Evolutionary conservation across 23 tunicate species (phyloP).

Genomic region (Halocynthia roretzi): DNA sequence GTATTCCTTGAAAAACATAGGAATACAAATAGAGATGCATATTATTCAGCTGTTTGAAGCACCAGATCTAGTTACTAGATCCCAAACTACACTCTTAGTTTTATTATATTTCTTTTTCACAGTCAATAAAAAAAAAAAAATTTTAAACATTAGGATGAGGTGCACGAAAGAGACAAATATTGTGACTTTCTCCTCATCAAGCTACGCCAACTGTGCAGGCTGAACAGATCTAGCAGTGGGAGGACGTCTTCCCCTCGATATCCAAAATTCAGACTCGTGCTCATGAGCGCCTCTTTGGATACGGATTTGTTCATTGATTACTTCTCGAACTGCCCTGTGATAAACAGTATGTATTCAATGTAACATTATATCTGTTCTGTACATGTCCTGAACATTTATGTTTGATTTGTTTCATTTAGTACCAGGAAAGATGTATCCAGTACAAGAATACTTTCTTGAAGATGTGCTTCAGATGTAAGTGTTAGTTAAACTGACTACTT

Average conservation of each 20-base stretch:
- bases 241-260: slow-evolving; percentile 17
- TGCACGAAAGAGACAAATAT: slow-evolving; percentile 89
- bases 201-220: slow-evolving; percentile 52
- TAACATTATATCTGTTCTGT: neutral
- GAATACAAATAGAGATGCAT: too few species aligned
- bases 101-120: neutral
- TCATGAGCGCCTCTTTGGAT: slow-evolving; percentile 66
- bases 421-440: slow-evolving; percentile 45
- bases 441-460: slow-evolving; percentile 58
- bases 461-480: slow-evolving; percentile 52
- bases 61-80: too few species aligned
- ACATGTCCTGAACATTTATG: neutral
- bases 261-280: slow-evolving; percentile 44
- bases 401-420: slow-evolving; percentile 28
- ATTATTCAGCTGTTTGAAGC: too few species aligned
- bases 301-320: slow-evolving; percentile 51
- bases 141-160: slow-evolving; percentile 70
- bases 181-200: slow-evolving; percentile 93
- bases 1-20: too few species aligned
- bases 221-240: slow-evolving; percentile 4
- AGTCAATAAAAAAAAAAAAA: neutral
- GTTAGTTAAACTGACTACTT: too few species aligned
- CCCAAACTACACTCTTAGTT: too few species aligned
- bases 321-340: slow-evolving; percentile 65
- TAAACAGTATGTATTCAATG: slow-evolving; percentile 45